Evolutionary conservation across 2,888 invertebrate species (phyloP).

Genomic region (Auanema freiburgensis): DNA sequence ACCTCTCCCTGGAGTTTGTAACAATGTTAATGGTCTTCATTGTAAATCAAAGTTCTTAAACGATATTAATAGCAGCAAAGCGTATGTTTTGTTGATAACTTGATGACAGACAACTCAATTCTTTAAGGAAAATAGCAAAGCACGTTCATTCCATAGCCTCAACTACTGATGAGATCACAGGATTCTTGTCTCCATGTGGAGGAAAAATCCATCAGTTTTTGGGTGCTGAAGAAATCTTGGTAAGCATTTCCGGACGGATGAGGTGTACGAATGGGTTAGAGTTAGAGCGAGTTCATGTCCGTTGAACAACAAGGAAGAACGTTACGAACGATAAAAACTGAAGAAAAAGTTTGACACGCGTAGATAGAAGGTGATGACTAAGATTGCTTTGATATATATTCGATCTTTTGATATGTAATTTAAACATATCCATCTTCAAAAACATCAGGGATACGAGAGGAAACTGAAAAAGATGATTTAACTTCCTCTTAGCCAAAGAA

Average conservation of each 20-base stretch:
- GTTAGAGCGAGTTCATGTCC: too few species aligned
- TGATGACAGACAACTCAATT: background rate
- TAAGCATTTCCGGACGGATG: background rate
- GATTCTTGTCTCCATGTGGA: conserved; percentile 15
- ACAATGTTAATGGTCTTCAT: conserved; percentile 9
- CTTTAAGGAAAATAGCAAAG: background rate
- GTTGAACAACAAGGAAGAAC: too few species aligned
- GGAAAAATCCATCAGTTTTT: conserved; percentile 5
- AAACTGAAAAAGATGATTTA: too few species aligned
- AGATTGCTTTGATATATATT: too few species aligned
- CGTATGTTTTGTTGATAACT: background rate
- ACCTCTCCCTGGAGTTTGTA: conserved; percentile 14
- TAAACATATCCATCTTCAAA: too few species aligned
- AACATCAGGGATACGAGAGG: too few species aligned
- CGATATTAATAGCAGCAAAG: conserved; percentile 10
- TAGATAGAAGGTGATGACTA: too few species aligned
- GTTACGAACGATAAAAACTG: too few species aligned
- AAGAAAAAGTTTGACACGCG: too few species aligned
- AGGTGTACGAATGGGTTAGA: too few species aligned
- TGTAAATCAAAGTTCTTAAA: conserved; percentile 15
- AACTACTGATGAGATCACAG: conserved; percentile 17
- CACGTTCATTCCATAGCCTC: conserved; percentile 13
- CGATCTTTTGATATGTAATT: too few species aligned
- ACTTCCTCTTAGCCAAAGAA: too few species aligned
- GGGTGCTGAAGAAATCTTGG: conserved; percentile 15